These are phyloP conservation scores for Ophraella communa DNA, from an alignment of 2,888 invertebrate genomes.

Conservation along the genomic window DNA sequence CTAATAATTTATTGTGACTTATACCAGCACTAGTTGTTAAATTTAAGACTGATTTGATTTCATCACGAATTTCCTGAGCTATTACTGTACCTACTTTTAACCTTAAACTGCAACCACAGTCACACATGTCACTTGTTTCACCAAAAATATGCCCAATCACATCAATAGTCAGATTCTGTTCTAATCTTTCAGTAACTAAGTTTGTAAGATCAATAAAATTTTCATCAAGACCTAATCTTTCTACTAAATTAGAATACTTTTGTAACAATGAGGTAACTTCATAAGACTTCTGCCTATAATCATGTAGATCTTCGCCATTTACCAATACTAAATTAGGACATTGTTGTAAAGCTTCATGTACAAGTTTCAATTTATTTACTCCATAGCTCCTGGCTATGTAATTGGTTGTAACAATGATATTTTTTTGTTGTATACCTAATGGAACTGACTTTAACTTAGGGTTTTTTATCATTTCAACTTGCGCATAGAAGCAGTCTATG, in stretches of 20 bases:
- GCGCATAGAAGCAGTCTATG: conserved; percentile 85
- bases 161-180: conserved; percentile 30
- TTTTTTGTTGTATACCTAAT: conserved; percentile 84
- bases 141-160: conserved; percentile 66
- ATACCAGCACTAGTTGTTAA: conserved; percentile 84
- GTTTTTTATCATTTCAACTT: conserved; percentile 80
- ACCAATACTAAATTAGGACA: conserved; percentile 80
- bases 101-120: conserved; percentile 76
- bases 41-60: conserved; percentile 71
- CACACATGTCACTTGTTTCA: conserved; percentile 65
- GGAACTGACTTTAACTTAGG: conserved; percentile 72
- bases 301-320: conserved; percentile 82
- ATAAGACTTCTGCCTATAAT: conserved; percentile 79
- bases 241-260: conserved; percentile 75
- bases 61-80: conserved; percentile 77
- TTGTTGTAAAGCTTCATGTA: conserved; percentile 74
- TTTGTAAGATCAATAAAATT: conserved; percentile 82
- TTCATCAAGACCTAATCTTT: conserved; percentile 85
- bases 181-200: conserved; percentile 65
- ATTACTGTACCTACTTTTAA: conserved; percentile 75
- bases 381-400: conserved; percentile 80
- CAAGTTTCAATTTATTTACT: conserved; percentile 77
- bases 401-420: conserved; percentile 84
- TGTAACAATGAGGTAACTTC: conserved; percentile 76
- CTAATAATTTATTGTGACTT: conserved; percentile 82